Evolutionary conservation across 1,140 invertebrate genomes (phyloP), one percentile per base, ranked within the genome.

Genomic region (Mamestra configurata): DNA sequence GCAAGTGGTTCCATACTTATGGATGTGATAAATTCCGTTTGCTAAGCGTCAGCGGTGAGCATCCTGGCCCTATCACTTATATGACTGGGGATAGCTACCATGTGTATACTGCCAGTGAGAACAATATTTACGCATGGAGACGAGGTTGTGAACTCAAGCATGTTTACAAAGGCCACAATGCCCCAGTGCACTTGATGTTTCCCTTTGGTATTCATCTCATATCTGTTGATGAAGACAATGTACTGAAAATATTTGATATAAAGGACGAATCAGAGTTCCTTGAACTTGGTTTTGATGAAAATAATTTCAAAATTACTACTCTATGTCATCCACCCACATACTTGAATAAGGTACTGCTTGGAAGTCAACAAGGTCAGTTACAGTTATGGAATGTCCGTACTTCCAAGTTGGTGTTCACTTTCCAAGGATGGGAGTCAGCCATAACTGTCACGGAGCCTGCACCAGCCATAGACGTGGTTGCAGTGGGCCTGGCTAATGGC

Each of bases 341-440:
- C 89, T 92, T 99, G 1, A 99, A 99, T 91, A 99, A 99, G 95
- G 96, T 99, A 61, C 91, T 99, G n/a, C 93, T 99, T 61, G 99
- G 98, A 13, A 99, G 98, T 85, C 95, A 97, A 71, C 98, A 99
- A 93, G 99, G 99, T 0, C 91, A 95, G 46, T 82, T 99, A 78
- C 98, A 99, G 86, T 92, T 99, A 59, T 99, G 98, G 98, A 99
- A 99, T 95, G 95, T 99, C 4, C 97, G 97, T 73, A 97, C 96
- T 83, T 96, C 96, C 70, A 98, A 97, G 88, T 95, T 98, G 80
- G 96, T 99, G 64, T 97, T 98, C 89, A 96, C 96, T 0, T 99
- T 99, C 89, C 94, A 96, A 81, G 98, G 98, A 0, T 99, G 98
- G 97, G 91, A 95, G 0, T 96, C 95, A 11, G 75, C 96, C 7